Base-by-base conservation (phyloP, 2,113 vertebrate species). In the Oreochromis aureus region DNA sequence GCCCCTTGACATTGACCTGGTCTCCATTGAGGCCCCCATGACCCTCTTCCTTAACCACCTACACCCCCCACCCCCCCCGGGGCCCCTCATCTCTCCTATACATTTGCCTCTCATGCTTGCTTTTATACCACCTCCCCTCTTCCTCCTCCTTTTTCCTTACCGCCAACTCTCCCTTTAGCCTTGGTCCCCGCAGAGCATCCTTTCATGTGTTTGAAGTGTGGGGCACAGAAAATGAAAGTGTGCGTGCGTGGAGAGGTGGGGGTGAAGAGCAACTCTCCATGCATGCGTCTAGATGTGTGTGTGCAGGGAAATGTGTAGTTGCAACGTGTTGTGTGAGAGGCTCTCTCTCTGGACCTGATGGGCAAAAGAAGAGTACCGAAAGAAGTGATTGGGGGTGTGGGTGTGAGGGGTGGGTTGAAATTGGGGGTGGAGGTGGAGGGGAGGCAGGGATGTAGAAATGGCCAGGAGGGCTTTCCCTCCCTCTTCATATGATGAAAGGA, bases 141-240 rank as follows among this genome's bases (percentile, higher is more conserved):
- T 79, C 87, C 85, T 84, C 82, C 81, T 79, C 89, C 82, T 69
- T 93, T 86, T 90, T 55, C 91, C 82, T 88, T 86, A 90, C 89
- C 83, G 90, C 89, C 91, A 90, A 88, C 91, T 90, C 89, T 93
- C 94, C 90, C 94, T 95, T 95, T 95, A 88, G 94, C 94, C 94
- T 89, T 91, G 92, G 94, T 97, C 96, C 95, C 96, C 58, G 94
- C 94, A 95, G 95, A 96, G 96, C 94, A 92, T 93, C 95, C 96
- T 97, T 97, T 97, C 96, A 96, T 96, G 95, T 96, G 94, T 97
- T 97, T 97, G 96, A 97, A 97, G 96, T 96, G 94, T 89, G 91
- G 95, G 93, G 93, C 93, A 95, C 94, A 94, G 93, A 95, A 96
- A 97, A 96, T 96, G 94, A 96, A 96, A 96, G 94, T 92, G 95